phyloP scores from a whole-genome alignment of 2,888 invertebrate species.

The Sminthurides aquaticus region DNA sequence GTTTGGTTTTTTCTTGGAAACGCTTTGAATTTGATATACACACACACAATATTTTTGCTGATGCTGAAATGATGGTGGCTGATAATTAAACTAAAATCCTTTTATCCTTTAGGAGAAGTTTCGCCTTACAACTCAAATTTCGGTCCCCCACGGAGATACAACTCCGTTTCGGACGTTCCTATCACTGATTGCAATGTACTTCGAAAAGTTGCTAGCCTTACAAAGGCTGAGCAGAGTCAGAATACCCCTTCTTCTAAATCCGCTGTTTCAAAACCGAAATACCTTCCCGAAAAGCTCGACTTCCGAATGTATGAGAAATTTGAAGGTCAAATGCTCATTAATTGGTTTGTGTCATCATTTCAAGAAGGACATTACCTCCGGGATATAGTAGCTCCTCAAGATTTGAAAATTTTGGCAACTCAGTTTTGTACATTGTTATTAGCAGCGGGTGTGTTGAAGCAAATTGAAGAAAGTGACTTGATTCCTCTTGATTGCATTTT shows the following conservation, averaged over 20 bases:
- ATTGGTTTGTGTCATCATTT: constrained; percentile 76
- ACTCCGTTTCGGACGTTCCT: constrained; percentile 52
- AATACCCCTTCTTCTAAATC: constrained; percentile 5
- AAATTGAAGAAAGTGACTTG: constrained; percentile 67
- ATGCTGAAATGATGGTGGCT: too few relatives aligned
- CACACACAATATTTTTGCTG: too few relatives aligned
- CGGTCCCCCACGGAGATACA: constrained; percentile 46
- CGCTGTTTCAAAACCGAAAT: constrained; percentile 59
- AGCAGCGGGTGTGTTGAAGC: constrained; percentile 75
- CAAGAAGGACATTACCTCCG: constrained; percentile 62
- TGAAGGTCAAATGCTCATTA: constrained; percentile 88
- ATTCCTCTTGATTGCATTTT: constrained; percentile 58
- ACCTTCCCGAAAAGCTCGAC: constrained; percentile 77
- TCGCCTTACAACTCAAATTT: not conserved
- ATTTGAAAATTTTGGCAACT: constrained; percentile 65
- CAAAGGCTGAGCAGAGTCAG: constrained; percentile 61
- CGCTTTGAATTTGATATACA: too few relatives aligned
- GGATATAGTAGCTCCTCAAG: constrained; percentile 59
- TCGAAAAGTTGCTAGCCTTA: constrained; percentile 75
- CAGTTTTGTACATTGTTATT: constrained; percentile 82
- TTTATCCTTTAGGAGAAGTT: not conserved
- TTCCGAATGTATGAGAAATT: constrained; percentile 82
- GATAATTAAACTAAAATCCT: too few relatives aligned
- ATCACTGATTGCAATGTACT: constrained; percentile 62
- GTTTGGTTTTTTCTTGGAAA: not conserved